Evolutionary conservation across 2,113 vertebrate species (phyloP), one percentile per base, ranked within the genome.

Genomic region (Rhinoderma darwinii): DNA sequence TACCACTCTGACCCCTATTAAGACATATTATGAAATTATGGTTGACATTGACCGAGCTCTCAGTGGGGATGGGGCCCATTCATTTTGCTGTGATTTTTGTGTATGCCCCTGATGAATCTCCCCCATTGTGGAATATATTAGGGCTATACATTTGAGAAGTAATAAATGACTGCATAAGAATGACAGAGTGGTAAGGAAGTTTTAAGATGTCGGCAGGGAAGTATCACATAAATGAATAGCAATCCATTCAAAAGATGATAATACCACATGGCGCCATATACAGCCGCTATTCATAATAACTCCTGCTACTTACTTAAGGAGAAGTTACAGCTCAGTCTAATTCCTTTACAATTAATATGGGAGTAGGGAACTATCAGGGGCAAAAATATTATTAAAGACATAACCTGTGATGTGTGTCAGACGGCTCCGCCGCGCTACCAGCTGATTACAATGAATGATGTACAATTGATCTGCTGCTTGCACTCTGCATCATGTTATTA

Each of bases 401-500:
- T 85, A 85, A 85, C 56, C 73, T 82, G 86, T 59, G 56, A 39
- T 68, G 1, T 14, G 27, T 30, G 4, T 17, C 0, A 43, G 39
- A 0, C 1, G 6, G 83, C 89, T 75, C 77, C 89, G 0, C 2
- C 11, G 59, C 89, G 39, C 35, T 89, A 87, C 0, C 86, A 77
- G 73, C 17, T 89, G 84, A 75, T 90, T 70, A 72, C 5, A 0
- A 82, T 87, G 59, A 90, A 76, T 89, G 89, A 79, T 72, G 90
- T 74, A 84, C 89, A 81, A 89, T 88, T 30, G 27, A 70, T 83
- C 89, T 88, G 88, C 88, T 79, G 17, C 84, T 86, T 90, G 82
- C 89, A 47, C 91, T 59, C 88, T 88, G 88, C 89, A 91, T 92
- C 92, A 89, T 85, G 82, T 78, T 50, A 90, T 92, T 92, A 93